Base-by-base conservation (phyloP, 2,797 vertebrate genomes). In the Onychomys arenicola region DNA sequence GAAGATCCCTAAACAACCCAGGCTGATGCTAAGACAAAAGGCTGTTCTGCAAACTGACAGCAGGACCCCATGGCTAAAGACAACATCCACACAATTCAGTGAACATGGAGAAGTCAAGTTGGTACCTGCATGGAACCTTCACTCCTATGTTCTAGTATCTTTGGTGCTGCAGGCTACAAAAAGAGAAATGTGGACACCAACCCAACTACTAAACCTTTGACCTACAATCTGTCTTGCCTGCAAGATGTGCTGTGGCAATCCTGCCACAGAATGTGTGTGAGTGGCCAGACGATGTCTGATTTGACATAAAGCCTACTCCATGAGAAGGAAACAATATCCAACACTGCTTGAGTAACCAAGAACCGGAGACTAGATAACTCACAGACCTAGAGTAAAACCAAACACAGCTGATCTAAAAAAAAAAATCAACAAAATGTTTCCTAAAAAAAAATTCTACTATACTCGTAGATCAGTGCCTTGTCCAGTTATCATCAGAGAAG, bases 241-340 rank as follows among this genome's bases (percentile, higher is more conserved):
- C 23, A 43, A 43, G 23, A 75, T 75, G 23, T 43, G 23, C 23
- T 43, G 2, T 21, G 23, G 23, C 37, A 43, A 75, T 27, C 4
- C 2, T 13, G 0, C 0, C 10, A 6, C 2, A 27, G 23, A 43
- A 43, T 16, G 12, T 63, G 9, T 23, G 16, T 27, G 13, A 63
- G 5, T 32, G 19, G 27, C 27, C 40, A 63, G 9, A 5, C 14
- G 19, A 84, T 32, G 4, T 63, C 40, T 84, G 59, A 63, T 17
- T 84, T 83, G 9, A 61, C 13, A 40, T 12, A 12, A 63, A 6
- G n/a, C 21, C 19, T 17, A 73, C 9, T 73, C 69, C 69, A 9
- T 9, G 25, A 40, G 6, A n/a, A 43, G 37, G 4, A 12, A 32
- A 16, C 4, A 27, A 21, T 84, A 6, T 37, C 9, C 1, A 0